Base-by-base conservation (phyloP, 2,113 vertebrate species). In the Felis catus region DNA sequence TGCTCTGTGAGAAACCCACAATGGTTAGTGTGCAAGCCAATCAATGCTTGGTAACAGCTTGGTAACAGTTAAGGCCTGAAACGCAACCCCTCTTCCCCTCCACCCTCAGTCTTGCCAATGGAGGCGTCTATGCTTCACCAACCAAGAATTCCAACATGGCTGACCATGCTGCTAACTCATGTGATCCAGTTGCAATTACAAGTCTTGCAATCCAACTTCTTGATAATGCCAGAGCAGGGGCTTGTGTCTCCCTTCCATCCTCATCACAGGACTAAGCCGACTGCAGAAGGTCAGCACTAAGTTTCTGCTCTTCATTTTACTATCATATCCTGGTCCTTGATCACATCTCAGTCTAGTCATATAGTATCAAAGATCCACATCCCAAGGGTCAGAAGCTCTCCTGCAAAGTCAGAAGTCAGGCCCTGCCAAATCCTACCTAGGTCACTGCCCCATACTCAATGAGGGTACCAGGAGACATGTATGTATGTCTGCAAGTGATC, bases 401-500 rank as follows among this genome's bases (percentile, higher is more conserved):
- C 27, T 66, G 25, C 1, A 91, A 88, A 79, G 65, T 90, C 53
- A 65, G 29, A 80, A 73, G 8, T 76, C n/a, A 81, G 45, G 4
- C 12, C 36, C 48, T 68, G 11, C 7, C 81, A 87, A 80, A 83
- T 89, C 45, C 45, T 31, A 61, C 53, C 45, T 31, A 61, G 15
- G 71, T n/a, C 45, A 74, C 27, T 36, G 55, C 48, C 48, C 12
- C 18, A 68, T 61, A 25, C 10, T n/a, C 48, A 29, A 5, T 0
- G 5, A 83, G 5, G n/a, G 33, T 9, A 27, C 9, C 5, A 61
- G n/a, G 65, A n/a, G 6, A 21, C 7, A 19, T 5, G 0, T 29
- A 41, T 2, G 0, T 29, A 41, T 2, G 33, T 5, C 63, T 80
- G 14, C 25, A 76, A 4, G 41, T 31, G 23, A 61, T 65, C 29